phyloP scores from a whole-genome alignment of 2,888 invertebrate genomes.

The Agriopis marginaria region DNA sequence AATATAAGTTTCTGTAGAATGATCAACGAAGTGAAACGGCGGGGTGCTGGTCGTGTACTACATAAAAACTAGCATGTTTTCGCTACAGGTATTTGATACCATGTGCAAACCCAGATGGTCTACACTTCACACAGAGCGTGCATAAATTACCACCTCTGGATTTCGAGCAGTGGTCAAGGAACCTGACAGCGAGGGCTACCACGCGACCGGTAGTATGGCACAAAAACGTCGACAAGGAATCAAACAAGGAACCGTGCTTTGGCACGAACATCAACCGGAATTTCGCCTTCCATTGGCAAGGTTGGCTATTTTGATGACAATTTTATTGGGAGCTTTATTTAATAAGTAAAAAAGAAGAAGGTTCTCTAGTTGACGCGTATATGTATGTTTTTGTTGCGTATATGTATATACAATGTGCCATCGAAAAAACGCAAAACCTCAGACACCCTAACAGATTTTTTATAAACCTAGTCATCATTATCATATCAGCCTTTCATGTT shows the following conservation, averaged over 20 bases:
- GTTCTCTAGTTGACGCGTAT: too few species aligned
- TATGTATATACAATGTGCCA: too few species aligned
- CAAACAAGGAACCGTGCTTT: constrained; percentile 60
- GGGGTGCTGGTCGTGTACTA: too few species aligned
- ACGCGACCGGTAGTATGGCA: constrained; percentile 71
- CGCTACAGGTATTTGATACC: constrained; percentile 74
- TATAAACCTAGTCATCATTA: too few species aligned
- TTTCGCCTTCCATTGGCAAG: constrained; percentile 83
- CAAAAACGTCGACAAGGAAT: constrained; percentile 71
- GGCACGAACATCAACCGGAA: constrained; percentile 80
- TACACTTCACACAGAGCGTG: constrained; percentile 67
- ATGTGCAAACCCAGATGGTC: constrained; percentile 75
- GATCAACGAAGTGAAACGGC: too few species aligned
- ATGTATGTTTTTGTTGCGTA: too few species aligned
- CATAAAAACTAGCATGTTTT: background rate
- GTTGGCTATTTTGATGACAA: constrained; percentile 46
- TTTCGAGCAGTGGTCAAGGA: constrained; percentile 63
- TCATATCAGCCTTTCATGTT: too few species aligned
- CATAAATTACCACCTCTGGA: constrained; percentile 55
- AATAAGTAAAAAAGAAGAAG: too few species aligned
- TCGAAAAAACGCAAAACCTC: too few species aligned
- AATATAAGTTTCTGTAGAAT: too few species aligned
- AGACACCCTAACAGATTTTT: too few species aligned
- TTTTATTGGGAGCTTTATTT: too few species aligned
- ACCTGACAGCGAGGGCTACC: constrained; percentile 56